These are phyloP conservation scores for Zapornia atra DNA, from an alignment of 2,113 vertebrate species.

Conservation along the genomic window DNA sequence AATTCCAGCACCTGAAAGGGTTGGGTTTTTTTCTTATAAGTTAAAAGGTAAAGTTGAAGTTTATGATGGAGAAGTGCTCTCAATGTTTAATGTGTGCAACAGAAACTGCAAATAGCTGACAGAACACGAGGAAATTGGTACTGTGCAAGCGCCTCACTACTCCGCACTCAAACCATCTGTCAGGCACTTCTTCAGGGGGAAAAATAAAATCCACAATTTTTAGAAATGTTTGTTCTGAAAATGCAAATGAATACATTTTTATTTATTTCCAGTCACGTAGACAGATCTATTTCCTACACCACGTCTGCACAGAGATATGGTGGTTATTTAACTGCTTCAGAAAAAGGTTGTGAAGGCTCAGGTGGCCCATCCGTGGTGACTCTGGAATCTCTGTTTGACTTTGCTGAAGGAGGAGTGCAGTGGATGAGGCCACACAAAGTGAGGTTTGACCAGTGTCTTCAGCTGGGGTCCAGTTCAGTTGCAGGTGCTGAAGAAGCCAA, in stretches of 20 bases:
- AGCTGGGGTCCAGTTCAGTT: background rate
- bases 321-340: slow-evolving; percentile 1
- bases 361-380: background rate
- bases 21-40: background rate
- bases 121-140: slow-evolving; percentile 66
- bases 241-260: slow-evolving; percentile 46
- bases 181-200: slow-evolving; percentile 57
- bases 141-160: slow-evolving; percentile 57
- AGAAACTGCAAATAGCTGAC: slow-evolving; percentile 71
- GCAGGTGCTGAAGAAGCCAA: background rate
- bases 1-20: background rate
- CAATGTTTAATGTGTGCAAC: slow-evolving; percentile 62
- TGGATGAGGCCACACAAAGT: background rate
- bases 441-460: background rate
- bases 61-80: slow-evolving; percentile 47
- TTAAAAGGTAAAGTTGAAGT: slow-evolving; percentile 52
- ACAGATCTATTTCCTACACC: background rate
- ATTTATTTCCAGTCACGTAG: background rate
- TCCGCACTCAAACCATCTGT: slow-evolving; percentile 74
- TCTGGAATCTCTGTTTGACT: background rate
- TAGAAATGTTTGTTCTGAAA: slow-evolving; percentile 68
- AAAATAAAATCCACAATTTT: slow-evolving; percentile 56
- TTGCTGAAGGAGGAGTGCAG: background rate
- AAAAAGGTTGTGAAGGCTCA: background rate
- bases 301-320: background rate